A percentile compares a stretch with the other conserved stretches of the same genome.
These are phyloP conservation scores for Dexiosoma caninum DNA, from an alignment of 2,888 invertebrate genomes.

Conservation along the genomic window DNA sequence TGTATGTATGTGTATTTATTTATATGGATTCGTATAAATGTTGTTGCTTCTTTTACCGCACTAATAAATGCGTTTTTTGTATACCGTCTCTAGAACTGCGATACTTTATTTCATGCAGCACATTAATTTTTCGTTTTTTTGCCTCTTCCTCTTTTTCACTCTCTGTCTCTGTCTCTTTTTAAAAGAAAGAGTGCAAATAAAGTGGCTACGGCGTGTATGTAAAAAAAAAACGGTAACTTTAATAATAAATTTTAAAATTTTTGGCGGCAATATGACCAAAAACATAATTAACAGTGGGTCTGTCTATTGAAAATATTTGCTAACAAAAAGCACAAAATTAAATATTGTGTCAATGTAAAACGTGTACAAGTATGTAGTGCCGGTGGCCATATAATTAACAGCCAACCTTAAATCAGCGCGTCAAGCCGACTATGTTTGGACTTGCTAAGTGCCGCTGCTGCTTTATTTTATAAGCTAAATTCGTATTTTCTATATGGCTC, in stretches of 20 bases:
- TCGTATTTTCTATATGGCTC: no score
- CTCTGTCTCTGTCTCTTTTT: not conserved
- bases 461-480: no score
- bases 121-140: conserved; percentile 51
- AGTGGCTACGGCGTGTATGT: not conserved
- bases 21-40: not conserved
- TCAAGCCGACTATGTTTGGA: no score
- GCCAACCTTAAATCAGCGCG: no score
- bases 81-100: conserved; percentile 19
- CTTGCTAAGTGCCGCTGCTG: no score
- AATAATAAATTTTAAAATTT: conserved; percentile 56
- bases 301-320: not conserved
- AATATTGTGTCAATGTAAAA: no score
- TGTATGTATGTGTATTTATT: not conserved
- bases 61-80: conserved; percentile 59
- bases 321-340: not conserved
- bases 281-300: not conserved
- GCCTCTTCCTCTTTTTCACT: not conserved
- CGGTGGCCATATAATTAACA: no score
- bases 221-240: conserved; percentile 18
- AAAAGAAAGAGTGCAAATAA: conserved; percentile 17
- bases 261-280: conserved; percentile 48
- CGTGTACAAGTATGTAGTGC: no score
- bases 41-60: conserved; percentile 29
- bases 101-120: conserved; percentile 59